Evolutionary conservation across 1,140 invertebrate genomes (phyloP).

Genomic region (Lethocerus indicus): DNA sequence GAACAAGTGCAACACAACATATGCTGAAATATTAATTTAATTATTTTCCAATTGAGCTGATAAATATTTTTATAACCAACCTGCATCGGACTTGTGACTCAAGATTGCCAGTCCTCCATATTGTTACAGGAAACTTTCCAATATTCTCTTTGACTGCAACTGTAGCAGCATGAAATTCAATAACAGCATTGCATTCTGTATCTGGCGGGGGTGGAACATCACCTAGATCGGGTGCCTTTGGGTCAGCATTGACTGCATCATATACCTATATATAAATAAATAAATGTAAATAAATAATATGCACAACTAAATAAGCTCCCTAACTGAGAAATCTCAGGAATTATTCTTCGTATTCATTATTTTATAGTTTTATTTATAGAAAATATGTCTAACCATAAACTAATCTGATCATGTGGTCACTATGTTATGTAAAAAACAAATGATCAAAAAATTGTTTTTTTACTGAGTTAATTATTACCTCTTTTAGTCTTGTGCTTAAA

Average conservation of each 20-base stretch:
- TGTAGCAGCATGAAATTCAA: slow-evolving; percentile 37
- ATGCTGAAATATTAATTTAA: too few relatives aligned
- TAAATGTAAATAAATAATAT: neutral
- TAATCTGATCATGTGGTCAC: neutral
- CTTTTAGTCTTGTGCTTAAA: slow-evolving; percentile 18
- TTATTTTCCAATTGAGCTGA: too few relatives aligned
- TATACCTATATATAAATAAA: slow-evolving; percentile 25
- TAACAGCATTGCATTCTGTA: slow-evolving; percentile 25
- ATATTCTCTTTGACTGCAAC: slow-evolving; percentile 38
- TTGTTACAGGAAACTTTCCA: slow-evolving; percentile 31
- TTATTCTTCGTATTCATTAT: neutral
- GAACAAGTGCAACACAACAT: too few relatives aligned
- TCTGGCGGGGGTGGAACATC: slow-evolving; percentile 19
- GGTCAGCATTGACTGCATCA: slow-evolving; percentile 27
- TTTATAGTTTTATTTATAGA: neutral
- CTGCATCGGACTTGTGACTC: slow-evolving; percentile 30
- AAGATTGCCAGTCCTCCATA: slow-evolving; percentile 33
- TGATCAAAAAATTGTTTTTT: neutral
- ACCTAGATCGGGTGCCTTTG: slow-evolving; percentile 26
- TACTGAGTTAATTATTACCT: slow-evolving; percentile 14
- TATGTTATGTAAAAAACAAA: neutral
- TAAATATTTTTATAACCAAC: slow-evolving; percentile 25
- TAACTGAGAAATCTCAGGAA: neutral
- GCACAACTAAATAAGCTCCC: too few relatives aligned
- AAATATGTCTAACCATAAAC: neutral